These are phyloP conservation scores for Palythoa grandiflora DNA, from an alignment of 92 coral and sea anemone genomes.

Conservation along the genomic window DNA sequence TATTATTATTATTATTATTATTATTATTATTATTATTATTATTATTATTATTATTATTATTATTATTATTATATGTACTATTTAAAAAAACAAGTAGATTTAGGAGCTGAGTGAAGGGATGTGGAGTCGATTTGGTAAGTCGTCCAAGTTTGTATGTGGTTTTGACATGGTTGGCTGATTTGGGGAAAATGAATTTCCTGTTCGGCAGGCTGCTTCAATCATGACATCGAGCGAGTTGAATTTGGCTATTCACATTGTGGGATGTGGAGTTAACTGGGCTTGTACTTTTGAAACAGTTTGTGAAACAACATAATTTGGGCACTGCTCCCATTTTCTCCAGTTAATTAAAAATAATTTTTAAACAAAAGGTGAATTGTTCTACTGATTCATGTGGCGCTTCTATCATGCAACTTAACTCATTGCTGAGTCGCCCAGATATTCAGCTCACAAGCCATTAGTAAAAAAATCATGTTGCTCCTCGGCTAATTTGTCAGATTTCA, in stretches of 20 bases:
- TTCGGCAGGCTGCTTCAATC: conserved; percentile 68
- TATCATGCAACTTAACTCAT: conserved; percentile 48
- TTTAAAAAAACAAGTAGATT: not conserved
- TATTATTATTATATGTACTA: conserved; percentile 27
- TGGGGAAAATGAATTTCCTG: conserved; percentile 60
- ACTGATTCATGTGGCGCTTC: conserved; percentile 63
- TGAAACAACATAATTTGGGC: conserved; percentile 73
- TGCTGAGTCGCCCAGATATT: conserved; percentile 54
- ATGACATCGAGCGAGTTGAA: conserved; percentile 58
- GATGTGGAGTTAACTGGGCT: conserved; percentile 64
- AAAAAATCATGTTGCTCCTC: conserved; percentile 56
- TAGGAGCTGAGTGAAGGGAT: conserved; percentile 17
- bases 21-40: no score
- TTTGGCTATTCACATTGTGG: conserved; percentile 68
- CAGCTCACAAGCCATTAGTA: conserved; percentile 34
- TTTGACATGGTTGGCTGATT: conserved; percentile 44
- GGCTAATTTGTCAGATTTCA: conserved; percentile 59
- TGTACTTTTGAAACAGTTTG: conserved; percentile 74
- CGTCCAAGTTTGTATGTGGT: conserved; percentile 51
- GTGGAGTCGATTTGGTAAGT: conserved; percentile 47
- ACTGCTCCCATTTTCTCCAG: conserved; percentile 71
- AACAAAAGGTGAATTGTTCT: conserved; percentile 67
- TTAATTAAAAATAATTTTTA: conserved; percentile 65
- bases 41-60: no score
- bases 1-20: no score